Evolutionary conservation across 2,888 invertebrate species (phyloP).

Genomic region (Caenorhabditis panamensis): DNA sequence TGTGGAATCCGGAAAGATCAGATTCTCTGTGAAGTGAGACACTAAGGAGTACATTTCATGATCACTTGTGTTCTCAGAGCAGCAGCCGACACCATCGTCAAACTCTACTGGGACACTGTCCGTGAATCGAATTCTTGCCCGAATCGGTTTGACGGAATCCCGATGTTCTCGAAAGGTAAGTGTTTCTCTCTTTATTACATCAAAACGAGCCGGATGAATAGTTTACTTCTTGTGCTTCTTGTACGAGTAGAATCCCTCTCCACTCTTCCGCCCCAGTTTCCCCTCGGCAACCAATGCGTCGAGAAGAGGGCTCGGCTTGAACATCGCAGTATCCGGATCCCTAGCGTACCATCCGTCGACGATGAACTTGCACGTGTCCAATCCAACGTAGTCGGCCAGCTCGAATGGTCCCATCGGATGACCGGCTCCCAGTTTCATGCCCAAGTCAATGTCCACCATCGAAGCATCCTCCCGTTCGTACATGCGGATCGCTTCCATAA

Average conservation of each 20-base stretch:
- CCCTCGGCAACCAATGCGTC: conserved; percentile 87
- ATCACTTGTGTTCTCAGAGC: no score
- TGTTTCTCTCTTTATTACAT: not conserved
- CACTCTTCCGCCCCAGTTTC: conserved; percentile 88
- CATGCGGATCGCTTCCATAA: conserved; percentile 89
- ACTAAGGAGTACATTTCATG: not conserved
- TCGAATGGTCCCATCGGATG: conserved; percentile 94
- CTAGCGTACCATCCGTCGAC: conserved; percentile 88
- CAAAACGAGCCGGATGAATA: not conserved
- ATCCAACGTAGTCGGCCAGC: conserved; percentile 89
- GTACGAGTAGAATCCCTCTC: conserved; percentile 90
- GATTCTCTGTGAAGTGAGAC: conserved; percentile 38
- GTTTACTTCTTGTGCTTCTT: conserved; percentile 26
- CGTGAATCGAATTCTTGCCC: conserved; percentile 9
- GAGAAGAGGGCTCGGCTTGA: conserved; percentile 85
- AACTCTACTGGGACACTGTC: conserved; percentile 22
- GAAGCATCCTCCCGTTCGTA: conserved; percentile 83
- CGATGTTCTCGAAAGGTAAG: conserved; percentile 10
- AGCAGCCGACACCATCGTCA: conserved; percentile 9
- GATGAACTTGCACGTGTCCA: conserved; percentile 87
- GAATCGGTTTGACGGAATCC: not conserved
- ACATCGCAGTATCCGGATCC: conserved; percentile 86
- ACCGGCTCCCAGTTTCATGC: conserved; percentile 92
- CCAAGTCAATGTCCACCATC: conserved; percentile 88
- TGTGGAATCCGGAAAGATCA: conserved; percentile 65